These are phyloP conservation scores for Noctilio leporinus DNA, from an alignment of 2,113 vertebrate species.

Conservation along the genomic window DNA sequence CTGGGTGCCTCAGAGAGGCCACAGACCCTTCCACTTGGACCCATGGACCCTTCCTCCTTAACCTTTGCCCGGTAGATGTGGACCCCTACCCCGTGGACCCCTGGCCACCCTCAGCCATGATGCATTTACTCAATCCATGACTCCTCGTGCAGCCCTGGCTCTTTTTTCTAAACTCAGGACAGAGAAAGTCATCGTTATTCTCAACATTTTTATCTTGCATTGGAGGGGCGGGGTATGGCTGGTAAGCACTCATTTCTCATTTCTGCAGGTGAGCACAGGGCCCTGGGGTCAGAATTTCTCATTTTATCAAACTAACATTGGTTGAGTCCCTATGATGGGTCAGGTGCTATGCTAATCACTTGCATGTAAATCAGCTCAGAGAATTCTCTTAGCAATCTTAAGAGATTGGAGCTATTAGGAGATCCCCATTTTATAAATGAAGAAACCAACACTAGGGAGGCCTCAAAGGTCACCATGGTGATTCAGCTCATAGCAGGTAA, in stretches of 20 bases:
- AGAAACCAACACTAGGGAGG: background rate
- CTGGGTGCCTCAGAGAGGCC: background rate
- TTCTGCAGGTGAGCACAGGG: background rate
- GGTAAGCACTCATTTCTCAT: background rate
- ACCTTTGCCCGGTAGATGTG: background rate
- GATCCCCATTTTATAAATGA: background rate
- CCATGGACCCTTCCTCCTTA: background rate
- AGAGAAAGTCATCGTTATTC: background rate
- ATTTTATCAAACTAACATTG: background rate
- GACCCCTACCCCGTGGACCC: background rate
- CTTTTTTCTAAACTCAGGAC: background rate
- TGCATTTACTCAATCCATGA: rapidly evolving
- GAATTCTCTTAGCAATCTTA: background rate
- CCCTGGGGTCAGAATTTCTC: background rate
- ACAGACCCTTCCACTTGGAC: no score
- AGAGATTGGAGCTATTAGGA: background rate
- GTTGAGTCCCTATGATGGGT: background rate
- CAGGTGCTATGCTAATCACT: background rate
- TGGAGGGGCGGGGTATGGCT: rapidly evolving
- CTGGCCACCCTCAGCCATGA: background rate
- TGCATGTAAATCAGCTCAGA: background rate
- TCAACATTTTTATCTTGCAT: background rate
- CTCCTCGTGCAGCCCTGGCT: background rate
- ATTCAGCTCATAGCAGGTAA: background rate
- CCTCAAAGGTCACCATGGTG: background rate